phyloP scores from a whole-genome alignment of 2,888 invertebrate species.

The Syritta pipiens region DNA sequence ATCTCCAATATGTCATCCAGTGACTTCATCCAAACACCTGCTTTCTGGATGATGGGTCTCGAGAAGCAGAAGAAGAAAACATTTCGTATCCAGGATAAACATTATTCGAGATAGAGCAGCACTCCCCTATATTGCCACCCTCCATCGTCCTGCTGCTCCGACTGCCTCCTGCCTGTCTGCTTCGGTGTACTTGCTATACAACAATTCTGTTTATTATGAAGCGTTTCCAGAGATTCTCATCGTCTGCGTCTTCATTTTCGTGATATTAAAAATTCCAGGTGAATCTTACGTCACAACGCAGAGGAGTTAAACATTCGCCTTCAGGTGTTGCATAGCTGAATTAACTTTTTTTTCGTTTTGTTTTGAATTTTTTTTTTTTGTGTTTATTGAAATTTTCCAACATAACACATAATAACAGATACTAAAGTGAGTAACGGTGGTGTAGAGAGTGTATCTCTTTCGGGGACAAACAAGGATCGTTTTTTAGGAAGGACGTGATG shows the following conservation, averaged over 20 bases:
- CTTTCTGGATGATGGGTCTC: no score
- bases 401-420: slow-evolving; percentile 2
- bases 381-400: slow-evolving; percentile 9
- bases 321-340: slow-evolving; percentile 14
- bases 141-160: no score
- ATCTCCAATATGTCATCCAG: no score
- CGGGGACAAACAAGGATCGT: not conserved
- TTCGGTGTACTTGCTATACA: not conserved
- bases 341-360: not conserved
- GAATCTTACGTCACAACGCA: not conserved
- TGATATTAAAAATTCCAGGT: not conserved
- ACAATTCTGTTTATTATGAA: not conserved
- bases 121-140: not conserved
- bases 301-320: not conserved
- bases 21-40: no score
- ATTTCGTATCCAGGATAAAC: no score
- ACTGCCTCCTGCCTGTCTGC: not conserved
- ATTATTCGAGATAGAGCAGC: not conserved
- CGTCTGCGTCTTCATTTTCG: not conserved
- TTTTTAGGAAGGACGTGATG: not conserved
- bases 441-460: not conserved
- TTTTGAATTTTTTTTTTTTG: not conserved
- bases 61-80: no score
- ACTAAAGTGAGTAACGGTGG: not conserved
- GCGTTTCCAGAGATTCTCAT: not conserved